Evolutionary conservation across 2,888 invertebrate species (phyloP), one percentile per base, ranked within the genome.

Genomic region (Allolobophora icterica): DNA sequence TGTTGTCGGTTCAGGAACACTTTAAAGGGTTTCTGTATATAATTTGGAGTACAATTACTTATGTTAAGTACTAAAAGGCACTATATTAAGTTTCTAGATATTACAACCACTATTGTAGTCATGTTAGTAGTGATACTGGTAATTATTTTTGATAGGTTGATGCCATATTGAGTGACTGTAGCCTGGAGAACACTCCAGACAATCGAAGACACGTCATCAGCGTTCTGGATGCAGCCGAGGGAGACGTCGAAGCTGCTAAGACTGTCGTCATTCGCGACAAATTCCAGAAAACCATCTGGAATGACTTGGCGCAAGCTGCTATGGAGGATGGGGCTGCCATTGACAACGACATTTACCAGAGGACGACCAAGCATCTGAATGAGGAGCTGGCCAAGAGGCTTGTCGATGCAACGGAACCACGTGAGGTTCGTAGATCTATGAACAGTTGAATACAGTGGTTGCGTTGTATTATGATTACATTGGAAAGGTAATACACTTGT

Each of bases 311-410:
- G 24, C 21, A 8, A 24, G 35, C 17, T 35, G 38, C 34, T 35
- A 17, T 35, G 34, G 87, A 87, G 34, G 38, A 21, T 34, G 35
- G 34, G 24, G 87, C 19, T 87, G n/a, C 30, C n/a, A 13, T 30
- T n/a, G 71, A 71, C n/a, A 38, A 38, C 87, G 87, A 87, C 87
- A 87, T 87, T 24, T 87, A 87, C 38, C 87, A 87, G 87, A 34
- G 87, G 35, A 34, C 34, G n/a, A 87, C 87, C 19, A 87, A 87
- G 30, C 87, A 87, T 38, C 87, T 87, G 35, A 87, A 87, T 17
- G 34, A 34, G 21, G 87, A 34, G 34, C 87, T 87, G 87, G 34
- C 87, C 35, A 87, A 35, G 38, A 87, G 34, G 34, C 87, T 87
- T 0, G 35, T 87, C 21, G 35, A 35, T 87, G 8, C 34, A 87